Base-by-base conservation (phyloP, 2,797 vertebrate species). In the Fratercula arctica region DNA sequence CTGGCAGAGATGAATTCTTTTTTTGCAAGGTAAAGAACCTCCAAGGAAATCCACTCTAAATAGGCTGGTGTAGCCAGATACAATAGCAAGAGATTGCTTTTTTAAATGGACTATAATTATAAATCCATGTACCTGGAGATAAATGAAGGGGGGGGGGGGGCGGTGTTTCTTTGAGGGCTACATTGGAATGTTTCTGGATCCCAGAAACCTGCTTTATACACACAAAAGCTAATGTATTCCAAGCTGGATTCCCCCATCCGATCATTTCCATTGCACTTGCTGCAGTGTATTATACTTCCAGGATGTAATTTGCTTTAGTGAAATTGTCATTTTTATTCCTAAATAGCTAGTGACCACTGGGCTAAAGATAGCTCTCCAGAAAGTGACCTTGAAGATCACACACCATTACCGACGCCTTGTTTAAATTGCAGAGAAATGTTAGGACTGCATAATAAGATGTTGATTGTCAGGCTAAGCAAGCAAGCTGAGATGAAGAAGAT, bases 351-450 rank as follows among this genome's bases (percentile, higher is more conserved):
- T 37, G 28, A 89, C 68, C 53, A 46, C 35, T 13, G 64, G 68
- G 88, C 94, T 90, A 91, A 96, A 94, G 85, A 68, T 77, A 90
- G 66, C 59, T 85, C 69, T 91, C 63, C 82, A 69, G 75, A 53
- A 94, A 95, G 68, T 87, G 93, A 96, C 97, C 93, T 97, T 96
- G 96, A 81, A 76, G 91, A 94, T 91, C 85, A 72, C 86, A 64
- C 45, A 48, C 53, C 88, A 75, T 91, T 84, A 87, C 82, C 0
- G 0, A 70, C 3, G 77, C 76, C 75, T 74, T 91, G 89, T 96
- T 97, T 89, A 82, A 96, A 96, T 64, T 96, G 91, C 85, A 85
- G 77, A 80, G 85, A 60, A 93, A 57, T 17, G 76, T 46, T 57
- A 25, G 51, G 63, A 23, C 87, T 97, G 97, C 89, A 91, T 92